Base-by-base conservation (phyloP, 2,797 vertebrate species). In the Crocodylus rhombifer region DNA sequence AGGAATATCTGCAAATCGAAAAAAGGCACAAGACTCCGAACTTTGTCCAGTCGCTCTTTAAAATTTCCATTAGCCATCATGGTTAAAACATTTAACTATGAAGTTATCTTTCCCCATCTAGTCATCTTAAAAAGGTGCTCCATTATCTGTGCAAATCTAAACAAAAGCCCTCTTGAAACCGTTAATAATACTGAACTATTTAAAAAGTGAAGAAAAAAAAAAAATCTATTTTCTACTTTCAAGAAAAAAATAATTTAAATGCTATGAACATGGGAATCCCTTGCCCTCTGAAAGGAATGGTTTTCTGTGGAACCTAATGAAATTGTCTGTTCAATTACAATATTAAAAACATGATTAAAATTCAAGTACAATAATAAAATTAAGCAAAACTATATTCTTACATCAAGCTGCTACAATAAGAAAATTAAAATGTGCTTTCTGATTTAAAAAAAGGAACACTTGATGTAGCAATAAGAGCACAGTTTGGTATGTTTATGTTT, bases 401-500 rank as follows among this genome's bases (percentile, higher is more conserved):
- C 71, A 96, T 93, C 95, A 97, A 98, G 97, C 95, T 95, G 97
- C 96, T 97, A 95, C 97, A 94, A 97, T 97, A 97, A 97, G 96
- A 97, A 97, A 98, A 97, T 96, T 95, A 97, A 97, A 97, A 96
- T 97, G 97, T 97, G 97, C 97, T 95, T 97, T 95, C 85, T 96
- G 91, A 97, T 98, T 96, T 95, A 97, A 94, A 96, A 96, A 98
- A 99, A 99, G 98, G 98, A 99, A 98, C 98, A 99, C 98, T 97
- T 97, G 98, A 97, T 98, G 96, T 96, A 97, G 97, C 97, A 97
- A 96, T 99, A 99, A 99, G 98, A 99, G 99, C 99, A 99, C 99
- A 98, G 98, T 98, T 98, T 98, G 99, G 98, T 98, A 98, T 97
- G 97, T 98, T 98, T 97, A 98, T 79, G 89, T 97, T 95, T 96